Evolutionary conservation across 2,113 vertebrate genomes (phyloP).

Genomic region (Cromileptes altivelis): DNA sequence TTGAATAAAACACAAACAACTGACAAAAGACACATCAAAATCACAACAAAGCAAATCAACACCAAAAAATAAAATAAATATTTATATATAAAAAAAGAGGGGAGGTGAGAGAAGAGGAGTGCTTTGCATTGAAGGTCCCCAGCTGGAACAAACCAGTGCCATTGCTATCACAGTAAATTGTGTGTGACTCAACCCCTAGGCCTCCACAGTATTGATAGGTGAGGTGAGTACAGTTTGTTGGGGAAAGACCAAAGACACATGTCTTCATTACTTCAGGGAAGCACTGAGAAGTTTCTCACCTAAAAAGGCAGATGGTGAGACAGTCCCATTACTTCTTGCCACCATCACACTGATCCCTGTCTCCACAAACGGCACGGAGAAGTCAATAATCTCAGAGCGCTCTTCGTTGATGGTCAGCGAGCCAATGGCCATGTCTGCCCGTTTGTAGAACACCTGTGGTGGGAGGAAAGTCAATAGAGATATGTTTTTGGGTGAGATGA

Average conservation of each 20-base stretch:
- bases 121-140: too few species aligned
- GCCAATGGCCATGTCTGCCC: conserved; percentile 98
- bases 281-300: conserved; percentile 81
- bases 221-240: too few species aligned
- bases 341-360: conserved; percentile 99
- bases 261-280: not conserved
- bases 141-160: too few species aligned
- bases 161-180: not conserved
- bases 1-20: too few species aligned
- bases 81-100: not conserved
- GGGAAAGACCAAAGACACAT: not conserved
- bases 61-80: too few species aligned
- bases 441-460: conserved; percentile 93
- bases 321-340: conserved; percentile 95
- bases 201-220: too few species aligned
- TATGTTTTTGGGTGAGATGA: not conserved
- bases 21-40: too few species aligned
- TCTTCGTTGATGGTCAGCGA: conserved; percentile 99
- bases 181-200: too few species aligned
- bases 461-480: not conserved
- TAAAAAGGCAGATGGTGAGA: conserved; percentile 96
- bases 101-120: too few species aligned
- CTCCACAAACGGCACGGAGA: conserved; percentile 98
- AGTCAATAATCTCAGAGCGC: conserved; percentile 96
- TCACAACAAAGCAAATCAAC: too few species aligned